phyloP scores from a whole-genome alignment of 1,140 invertebrate species.

The Drosophila santomea region DNA sequence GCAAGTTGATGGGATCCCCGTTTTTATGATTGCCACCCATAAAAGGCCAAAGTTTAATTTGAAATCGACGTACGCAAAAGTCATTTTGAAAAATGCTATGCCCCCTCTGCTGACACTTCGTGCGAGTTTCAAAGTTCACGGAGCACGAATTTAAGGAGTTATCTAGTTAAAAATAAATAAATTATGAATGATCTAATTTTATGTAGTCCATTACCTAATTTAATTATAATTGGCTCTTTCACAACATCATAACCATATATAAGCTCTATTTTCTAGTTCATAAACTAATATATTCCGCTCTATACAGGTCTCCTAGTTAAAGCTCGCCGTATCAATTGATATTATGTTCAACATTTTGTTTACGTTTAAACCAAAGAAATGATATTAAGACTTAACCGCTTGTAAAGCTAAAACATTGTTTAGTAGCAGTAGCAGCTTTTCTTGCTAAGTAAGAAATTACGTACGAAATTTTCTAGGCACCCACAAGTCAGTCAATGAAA shows the following conservation, averaged over 20 bases:
- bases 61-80: constrained; percentile 21
- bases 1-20: constrained; percentile 21
- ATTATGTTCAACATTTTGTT: too few species aligned
- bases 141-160: neutral
- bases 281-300: neutral
- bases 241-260: neutral
- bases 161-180: neutral
- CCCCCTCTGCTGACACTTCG: constrained; percentile 2
- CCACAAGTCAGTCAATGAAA: neutral
- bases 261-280: too few species aligned
- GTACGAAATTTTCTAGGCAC: too few species aligned
- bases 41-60: constrained; percentile 38
- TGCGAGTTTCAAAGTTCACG: neutral
- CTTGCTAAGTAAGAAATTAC: neutral
- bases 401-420: too few species aligned
- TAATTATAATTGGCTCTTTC: too few species aligned
- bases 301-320: too few species aligned
- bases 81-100: constrained; percentile 6
- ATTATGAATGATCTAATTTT: neutral
- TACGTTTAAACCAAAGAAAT: neutral
- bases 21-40: constrained; percentile 30
- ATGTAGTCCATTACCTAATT: neutral
- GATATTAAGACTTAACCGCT: neutral
- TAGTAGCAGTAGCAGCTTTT: neutral
- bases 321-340: too few species aligned